Conservation (phyloP, 2,113 vertebrate species). For the Carassius gibelio region DNA sequence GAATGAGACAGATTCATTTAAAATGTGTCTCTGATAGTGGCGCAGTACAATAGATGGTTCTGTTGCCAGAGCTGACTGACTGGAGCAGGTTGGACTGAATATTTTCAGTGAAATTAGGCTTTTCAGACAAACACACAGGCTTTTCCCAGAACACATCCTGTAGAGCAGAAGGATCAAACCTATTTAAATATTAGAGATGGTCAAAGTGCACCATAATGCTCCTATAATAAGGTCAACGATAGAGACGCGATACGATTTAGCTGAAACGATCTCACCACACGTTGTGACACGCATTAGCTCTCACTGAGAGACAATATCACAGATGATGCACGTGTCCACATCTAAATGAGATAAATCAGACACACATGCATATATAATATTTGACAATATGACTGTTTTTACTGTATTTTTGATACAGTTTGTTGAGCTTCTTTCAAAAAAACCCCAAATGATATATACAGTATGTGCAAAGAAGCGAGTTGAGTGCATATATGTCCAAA, state of each 20-base stretch:
- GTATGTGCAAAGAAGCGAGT: not conserved
- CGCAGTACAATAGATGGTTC: not conserved
- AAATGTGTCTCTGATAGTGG: not conserved
- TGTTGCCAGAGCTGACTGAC: not conserved
- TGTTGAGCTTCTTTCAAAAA: not conserved
- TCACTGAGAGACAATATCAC: not conserved
- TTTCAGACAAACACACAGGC: not conserved
- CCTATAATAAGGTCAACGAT: not conserved
- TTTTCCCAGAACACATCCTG: not conserved
- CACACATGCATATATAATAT: not conserved
- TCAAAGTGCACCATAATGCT: conserved; percentile 19
- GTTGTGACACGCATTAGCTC: not conserved
- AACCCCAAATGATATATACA: not conserved
- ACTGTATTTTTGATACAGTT: not conserved
- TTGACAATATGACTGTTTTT: not conserved
- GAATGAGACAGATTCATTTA: not conserved
- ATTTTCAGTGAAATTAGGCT: not conserved
- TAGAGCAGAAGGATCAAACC: not conserved
- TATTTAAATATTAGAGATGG: conserved; percentile 9
- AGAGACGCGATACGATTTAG: not conserved
- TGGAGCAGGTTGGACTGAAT: not conserved
- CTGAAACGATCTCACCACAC: not conserved
- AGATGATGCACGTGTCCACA: not conserved
- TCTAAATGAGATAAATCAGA: not conserved
- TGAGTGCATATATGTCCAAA: not conserved